Evolutionary conservation across 2,888 invertebrate species (phyloP), one percentile per base, ranked within the genome.

Genomic region (Chrysolina americana): DNA sequence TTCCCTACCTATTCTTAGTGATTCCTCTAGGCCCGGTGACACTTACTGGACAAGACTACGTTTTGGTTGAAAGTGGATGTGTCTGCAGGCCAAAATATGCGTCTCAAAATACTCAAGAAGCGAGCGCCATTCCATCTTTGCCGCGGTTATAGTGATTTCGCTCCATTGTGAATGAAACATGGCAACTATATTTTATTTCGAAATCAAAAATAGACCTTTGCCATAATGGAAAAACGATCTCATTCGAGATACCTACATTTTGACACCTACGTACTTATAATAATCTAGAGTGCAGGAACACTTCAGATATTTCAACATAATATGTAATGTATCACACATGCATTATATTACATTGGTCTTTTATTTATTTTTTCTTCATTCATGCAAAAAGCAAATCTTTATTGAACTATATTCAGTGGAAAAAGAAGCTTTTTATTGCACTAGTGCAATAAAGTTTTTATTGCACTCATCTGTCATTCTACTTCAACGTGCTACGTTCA

Each of bases 21-120:
- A 94, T 97, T 75, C 97, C 97, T 0, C 87, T 97, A 71, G 96
- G 97, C 8, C 96, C 96, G 15, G 96, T 96, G 19, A 96, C 96
- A 13, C 89, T 96, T 19, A 96, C 96, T 4, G 96, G 97, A 6
- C 97, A 97, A 87, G 97, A 97, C 88, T 97, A 97, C 88, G 96
- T 97, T n/a, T 90, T 97, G 66, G 96, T 97, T 36, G 97, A 97
- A 87, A 96, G 96, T 83, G 97, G 97, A n/a, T 97, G 97, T 87
- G 95, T 96, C 41, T 97, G 97, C 87, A 90, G 92, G 81, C 93
- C 93, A 41, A 89, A 89, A 82, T 87, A 87, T 77, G 86, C 88
- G 0, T 81, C 85, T 13, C 85, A 85, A 70, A 81, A 80, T 68
- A 86, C 82, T 78, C 86, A 86, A 74, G 87, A 87, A 76, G 85